These are phyloP conservation scores for Musca vetustissima DNA, from an alignment of 1,140 invertebrate genomes.

Conservation along the genomic window DNA sequence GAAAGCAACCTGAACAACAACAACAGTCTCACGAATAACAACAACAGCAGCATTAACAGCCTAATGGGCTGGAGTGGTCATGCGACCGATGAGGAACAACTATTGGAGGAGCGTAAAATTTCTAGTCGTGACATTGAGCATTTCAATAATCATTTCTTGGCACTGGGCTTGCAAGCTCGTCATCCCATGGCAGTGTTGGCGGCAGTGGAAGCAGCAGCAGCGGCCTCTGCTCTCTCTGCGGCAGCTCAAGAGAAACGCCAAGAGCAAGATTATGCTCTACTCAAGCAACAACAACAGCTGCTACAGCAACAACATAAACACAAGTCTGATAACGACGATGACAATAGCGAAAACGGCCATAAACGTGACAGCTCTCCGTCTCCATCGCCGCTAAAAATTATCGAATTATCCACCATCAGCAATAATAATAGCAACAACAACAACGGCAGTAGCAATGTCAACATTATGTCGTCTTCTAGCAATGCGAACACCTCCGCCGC, in stretches of 20 bases:
- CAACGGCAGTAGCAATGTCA: neutral
- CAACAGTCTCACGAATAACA: constrained; percentile 6
- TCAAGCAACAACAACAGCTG: constrained; percentile 33
- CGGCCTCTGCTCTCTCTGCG: constrained; percentile 23
- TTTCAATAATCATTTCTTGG: constrained; percentile 21
- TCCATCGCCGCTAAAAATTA: constrained; percentile 1
- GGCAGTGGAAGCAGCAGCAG: constrained; percentile 31
- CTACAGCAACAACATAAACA: constrained; percentile 34
- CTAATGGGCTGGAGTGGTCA: constrained; percentile 8
- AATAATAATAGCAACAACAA: neutral
- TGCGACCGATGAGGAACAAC: constrained; percentile 10
- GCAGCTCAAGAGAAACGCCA: constrained; percentile 39
- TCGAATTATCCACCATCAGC: constrained; percentile 12
- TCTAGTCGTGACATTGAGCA: constrained; percentile 22
- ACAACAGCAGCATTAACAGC: constrained; percentile 19
- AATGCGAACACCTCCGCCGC: neutral
- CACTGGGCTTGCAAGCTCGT: constrained; percentile 23
- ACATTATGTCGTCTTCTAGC: neutral
- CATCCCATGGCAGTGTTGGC: constrained; percentile 24
- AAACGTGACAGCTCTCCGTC: too few species aligned
- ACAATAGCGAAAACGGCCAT: too few species aligned
- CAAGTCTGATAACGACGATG: neutral
- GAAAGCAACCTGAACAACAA: constrained; percentile 1
- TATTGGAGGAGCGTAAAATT: constrained; percentile 17
- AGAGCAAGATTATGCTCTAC: constrained; percentile 27